Base-by-base conservation (phyloP, 2,888 invertebrate species). In the Agrochola circellaris region DNA sequence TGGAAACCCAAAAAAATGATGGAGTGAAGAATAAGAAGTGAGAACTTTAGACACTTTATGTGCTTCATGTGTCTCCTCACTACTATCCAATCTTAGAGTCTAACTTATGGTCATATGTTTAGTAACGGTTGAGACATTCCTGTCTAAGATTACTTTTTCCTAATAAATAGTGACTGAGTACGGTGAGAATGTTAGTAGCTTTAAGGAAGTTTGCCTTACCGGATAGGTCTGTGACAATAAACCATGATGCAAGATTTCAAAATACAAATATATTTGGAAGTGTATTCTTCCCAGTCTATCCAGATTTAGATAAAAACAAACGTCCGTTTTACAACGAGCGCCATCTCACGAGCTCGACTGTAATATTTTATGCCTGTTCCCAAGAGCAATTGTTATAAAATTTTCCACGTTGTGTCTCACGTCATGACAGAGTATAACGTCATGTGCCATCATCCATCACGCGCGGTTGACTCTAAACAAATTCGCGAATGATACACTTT, bases 371-470 rank as follows among this genome's bases (percentile, higher is more conserved):
- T 34, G 42, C 58, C 56, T 51, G 81, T 87, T 75, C 78, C 81
- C 72, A 66, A 71, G 65, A 79, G 67, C 66, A 67, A 13, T 70
- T 64, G 79, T 76, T 73, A 90, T 89, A 92, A 93, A 90, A 75
- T 75, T 91, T 93, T 92, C 92, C 92, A 89, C 77, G 79, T 86
- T 80, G 82, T 88, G 85, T 87, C 87, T 86, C 81, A 89, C 90
- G 73, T 86, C 81, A 89, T 90, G 73, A 89, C 85, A 87, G 86
- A 78, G 72, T 75, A 70, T 75, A 73, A 87, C 86, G 83, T 88
- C 89, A 89, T 81, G 85, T 89, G 84, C 89, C 91, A 88, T 89
- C 85, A 93, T 94, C 91, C 90, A 94, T 94, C 93, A 93, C 88
- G 89, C 87, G 78, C 79, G 84, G 89, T 77, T 87, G 90, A 88